Evolutionary conservation across 1,140 invertebrate species (phyloP).

Genomic region (Trypoxylus dichotomus): DNA sequence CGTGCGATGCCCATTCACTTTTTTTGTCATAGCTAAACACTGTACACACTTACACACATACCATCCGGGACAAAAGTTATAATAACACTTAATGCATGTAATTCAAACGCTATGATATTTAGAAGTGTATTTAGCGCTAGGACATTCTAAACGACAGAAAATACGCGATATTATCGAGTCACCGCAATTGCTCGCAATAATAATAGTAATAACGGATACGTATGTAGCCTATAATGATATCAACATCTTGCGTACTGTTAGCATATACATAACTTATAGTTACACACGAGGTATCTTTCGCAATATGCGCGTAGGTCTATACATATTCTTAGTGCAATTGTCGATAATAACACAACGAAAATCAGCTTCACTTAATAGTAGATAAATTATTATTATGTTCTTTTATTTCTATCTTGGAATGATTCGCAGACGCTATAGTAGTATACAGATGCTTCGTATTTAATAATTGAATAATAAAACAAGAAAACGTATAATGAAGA

Average conservation of each 20-base stretch:
- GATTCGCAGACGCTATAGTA: too few species aligned
- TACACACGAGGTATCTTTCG: not conserved
- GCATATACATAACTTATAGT: constrained; percentile 1
- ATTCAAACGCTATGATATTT: constrained; percentile 20
- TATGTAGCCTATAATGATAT: not conserved
- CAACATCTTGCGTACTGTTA: not conserved
- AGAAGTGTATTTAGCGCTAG: constrained; percentile 10
- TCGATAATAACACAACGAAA: not conserved
- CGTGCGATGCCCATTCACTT: not conserved
- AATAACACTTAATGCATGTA: constrained; percentile 15
- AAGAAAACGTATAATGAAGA: too few species aligned
- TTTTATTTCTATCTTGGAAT: too few species aligned
- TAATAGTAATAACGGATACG: constrained; percentile 12
- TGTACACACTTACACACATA: not conserved
- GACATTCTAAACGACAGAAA: constrained; percentile 24
- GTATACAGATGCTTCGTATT: too few species aligned
- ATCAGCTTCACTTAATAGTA: not conserved
- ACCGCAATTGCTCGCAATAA: constrained; percentile 5
- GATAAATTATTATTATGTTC: too few species aligned
- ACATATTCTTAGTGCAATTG: not conserved
- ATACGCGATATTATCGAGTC: constrained; percentile 4
- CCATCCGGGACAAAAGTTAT: not conserved
- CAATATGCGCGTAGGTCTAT: not conserved
- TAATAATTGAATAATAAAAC: too few species aligned
- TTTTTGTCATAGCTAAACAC: not conserved